Base-by-base conservation (phyloP, 2,888 invertebrate species). In the Gari tellinella region DNA sequence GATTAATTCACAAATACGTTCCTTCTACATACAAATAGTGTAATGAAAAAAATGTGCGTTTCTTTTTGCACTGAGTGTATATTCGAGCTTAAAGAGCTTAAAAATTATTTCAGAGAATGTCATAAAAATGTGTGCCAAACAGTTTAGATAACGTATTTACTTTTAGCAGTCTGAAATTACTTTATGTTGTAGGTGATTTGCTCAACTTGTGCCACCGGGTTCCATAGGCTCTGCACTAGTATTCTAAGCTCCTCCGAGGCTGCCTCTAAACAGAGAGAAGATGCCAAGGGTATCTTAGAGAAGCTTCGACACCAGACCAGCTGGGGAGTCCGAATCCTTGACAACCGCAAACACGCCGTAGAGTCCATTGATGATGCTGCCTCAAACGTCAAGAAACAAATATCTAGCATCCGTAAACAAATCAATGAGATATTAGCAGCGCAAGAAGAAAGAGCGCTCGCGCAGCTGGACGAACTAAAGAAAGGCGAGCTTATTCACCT, bases 241-340 rank as follows among this genome's bases (percentile, higher is more conserved):
- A 74, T 82, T 31, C 55, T 80, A 40, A 70, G 74, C 37, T 72
- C 77, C 0, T 57, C 68, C 12, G 82, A 80, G 38, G 80, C 82
- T 0, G 82, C 80, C 10, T 48, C 72, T 0, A 72, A 69, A 46
- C 72, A 77, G 21, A 55, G 77, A 48, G 77, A 80, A 5, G 77
- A 80, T 23, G 77, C 77, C 21, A 79, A 70, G 43, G 40, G 61
- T 10, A 40, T 82, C 12, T 45, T 80, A 19, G 80, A 80, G 45
- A 82, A 82, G 23, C 68, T 82, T 19, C 67, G 56, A 46, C 77
- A 82, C n/a, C 79, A 80, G 37, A 75, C 75, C 10, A 80, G 64
- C 45, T 82, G 82, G 82, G 79, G 72, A 1, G 58, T 67, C 17
- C 67, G 82, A 25, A 80, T 82, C 17, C 72, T 80, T 31, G 82